A percentile compares a stretch with the other conserved stretches of the same genome.
Conservation (phyloP, 2,113 vertebrate species). For the Anolis sagrei region DNA sequence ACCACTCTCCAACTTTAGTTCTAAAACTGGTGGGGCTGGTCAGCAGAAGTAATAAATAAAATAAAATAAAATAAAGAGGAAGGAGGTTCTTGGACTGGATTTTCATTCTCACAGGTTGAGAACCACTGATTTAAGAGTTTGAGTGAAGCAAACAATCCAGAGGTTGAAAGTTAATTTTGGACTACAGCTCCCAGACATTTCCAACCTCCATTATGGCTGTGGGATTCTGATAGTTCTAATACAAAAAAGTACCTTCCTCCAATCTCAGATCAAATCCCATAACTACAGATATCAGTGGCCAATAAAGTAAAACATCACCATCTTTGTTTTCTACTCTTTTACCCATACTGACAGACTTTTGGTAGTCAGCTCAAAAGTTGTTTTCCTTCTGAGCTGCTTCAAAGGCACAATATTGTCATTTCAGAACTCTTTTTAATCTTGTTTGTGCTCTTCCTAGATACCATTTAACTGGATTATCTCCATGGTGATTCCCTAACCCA, state of each 20-base stretch:
- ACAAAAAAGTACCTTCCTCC: background rate
- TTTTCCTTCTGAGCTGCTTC: background rate
- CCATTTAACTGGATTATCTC: constrained; percentile 36
- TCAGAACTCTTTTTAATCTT: constrained; percentile 26
- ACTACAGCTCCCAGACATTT: too few species aligned
- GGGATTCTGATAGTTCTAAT: too few species aligned
- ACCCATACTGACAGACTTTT: background rate
- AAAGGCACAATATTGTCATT: background rate
- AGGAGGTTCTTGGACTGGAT: too few species aligned
- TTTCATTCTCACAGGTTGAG: too few species aligned
- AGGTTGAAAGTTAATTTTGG: too few species aligned
- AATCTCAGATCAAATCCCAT: background rate
- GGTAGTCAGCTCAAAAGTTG: background rate
- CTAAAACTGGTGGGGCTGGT: too few species aligned
- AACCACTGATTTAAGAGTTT: too few species aligned
- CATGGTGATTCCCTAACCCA: constrained; percentile 30
- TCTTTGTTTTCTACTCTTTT: background rate
- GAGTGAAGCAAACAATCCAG: too few species aligned
- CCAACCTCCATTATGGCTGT: too few species aligned
- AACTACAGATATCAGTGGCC: background rate
- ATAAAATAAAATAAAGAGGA: too few species aligned
- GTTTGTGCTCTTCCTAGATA: constrained; percentile 13
- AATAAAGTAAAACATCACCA: background rate
- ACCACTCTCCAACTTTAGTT: too few species aligned
- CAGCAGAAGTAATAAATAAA: too few species aligned